phyloP scores from a whole-genome alignment of 2,888 invertebrate genomes.

The Lasioglossum leucozonium region DNA sequence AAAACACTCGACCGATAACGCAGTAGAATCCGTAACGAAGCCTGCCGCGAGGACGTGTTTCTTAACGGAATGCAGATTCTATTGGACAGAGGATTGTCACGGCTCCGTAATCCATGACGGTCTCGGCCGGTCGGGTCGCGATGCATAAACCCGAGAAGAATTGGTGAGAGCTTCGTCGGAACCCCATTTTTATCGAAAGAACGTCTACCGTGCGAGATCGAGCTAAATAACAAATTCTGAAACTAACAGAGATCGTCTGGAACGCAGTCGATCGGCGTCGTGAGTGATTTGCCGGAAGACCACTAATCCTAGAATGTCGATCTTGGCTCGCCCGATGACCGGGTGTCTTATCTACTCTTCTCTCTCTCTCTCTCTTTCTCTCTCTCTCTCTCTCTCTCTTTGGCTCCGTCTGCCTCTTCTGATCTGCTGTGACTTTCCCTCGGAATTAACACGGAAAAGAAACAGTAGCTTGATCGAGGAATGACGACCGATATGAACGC shows the following conservation, averaged over 20 bases:
- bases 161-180: slow-evolving; percentile 1
- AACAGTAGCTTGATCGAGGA: slow-evolving; percentile 39
- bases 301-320: slow-evolving; percentile 6
- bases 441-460: slow-evolving; percentile 18
- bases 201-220: slow-evolving; percentile 22
- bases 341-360: not conserved
- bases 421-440: not conserved
- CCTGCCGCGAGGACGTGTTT: slow-evolving; percentile 4
- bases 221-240: slow-evolving; percentile 18
- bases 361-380: not conserved
- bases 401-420: slow-evolving; percentile 48
- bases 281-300: slow-evolving; percentile 5
- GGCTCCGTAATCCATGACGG: not conserved
- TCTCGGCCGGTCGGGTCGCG: not conserved
- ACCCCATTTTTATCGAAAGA: not conserved
- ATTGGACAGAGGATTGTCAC: slow-evolving; percentile 22
- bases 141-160: slow-evolving; percentile 3
- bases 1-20: not conserved
- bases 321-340: not conserved
- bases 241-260: slow-evolving; percentile 18
- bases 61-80: slow-evolving; percentile 22
- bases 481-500: slow-evolving; percentile 49
- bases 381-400: slow-evolving; percentile 28
- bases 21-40: slow-evolving; percentile 2
- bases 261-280: not conserved